Base-by-base conservation (phyloP, 2,888 invertebrate species). In the Scaptomyza flava region DNA sequence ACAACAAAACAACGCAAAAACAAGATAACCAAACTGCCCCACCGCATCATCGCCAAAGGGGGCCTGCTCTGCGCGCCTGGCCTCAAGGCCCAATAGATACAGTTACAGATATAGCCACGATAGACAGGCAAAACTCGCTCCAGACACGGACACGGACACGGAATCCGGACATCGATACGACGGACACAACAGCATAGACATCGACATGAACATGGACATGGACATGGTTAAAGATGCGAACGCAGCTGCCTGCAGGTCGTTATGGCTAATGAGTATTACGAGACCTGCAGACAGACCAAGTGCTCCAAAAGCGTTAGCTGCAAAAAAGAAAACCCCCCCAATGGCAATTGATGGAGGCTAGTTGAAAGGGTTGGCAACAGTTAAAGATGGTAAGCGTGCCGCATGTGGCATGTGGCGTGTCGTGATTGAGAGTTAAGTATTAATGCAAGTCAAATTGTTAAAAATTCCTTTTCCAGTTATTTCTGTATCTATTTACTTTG, bases 201-300 rank as follows among this genome's bases (percentile, higher is more conserved):
- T 45, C 6, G 20, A 14, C 12, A 34, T 12, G 46, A 68, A 45
- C 36, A 43, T 45, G 9, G 20, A 14, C 12, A 34, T 12, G 46
- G 74, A 45, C 36, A 42, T 48, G 48, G 23, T 14, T 47, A 59
- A 46, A 60, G 47, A 56, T 31, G 59, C 38, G 41, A 56, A 58
- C 76, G 54, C 74, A 76, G 76, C 75, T 56, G 73, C 65, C 66
- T 53, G 66, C 34, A 63, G 74, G 78, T 83, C 81, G 83, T 82
- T 82, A 86, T 86, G 60, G 83, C 86, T 82, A 82, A 82, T 82
- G 81, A 82, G 86, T 80, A 86, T 83, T 85, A 72, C 77, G 77
- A 80, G 72, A 51, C 74, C 68, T 68, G 64, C 50, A 60, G 57
- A 64, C 51, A n/a, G 61, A 30, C 17, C 47, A 64, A 70, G 57